Percentiles rank a stretch among this genome's conserved stretches.
Evolutionary conservation across 2,888 invertebrate species (phyloP).

Genomic region (Chymomyza caudatula): DNA sequence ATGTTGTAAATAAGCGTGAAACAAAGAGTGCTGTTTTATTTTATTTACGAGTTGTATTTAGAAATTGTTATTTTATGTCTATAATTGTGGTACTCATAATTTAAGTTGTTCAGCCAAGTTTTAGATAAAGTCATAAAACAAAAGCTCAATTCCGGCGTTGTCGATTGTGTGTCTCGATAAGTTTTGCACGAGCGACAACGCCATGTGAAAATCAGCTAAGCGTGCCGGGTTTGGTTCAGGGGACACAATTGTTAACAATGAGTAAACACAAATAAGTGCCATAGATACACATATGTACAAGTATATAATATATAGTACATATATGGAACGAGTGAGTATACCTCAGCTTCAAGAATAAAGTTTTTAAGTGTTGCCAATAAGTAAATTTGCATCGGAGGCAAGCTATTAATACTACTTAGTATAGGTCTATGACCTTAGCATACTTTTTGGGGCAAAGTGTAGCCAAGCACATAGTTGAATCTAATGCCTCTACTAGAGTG

Average conservation of each 20-base stretch:
- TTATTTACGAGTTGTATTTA: not conserved
- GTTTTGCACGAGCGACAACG: conserved; percentile 7
- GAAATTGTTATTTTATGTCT: not conserved
- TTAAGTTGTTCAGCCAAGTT: not conserved
- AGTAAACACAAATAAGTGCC: not conserved
- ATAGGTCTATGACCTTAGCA: conserved; percentile 40
- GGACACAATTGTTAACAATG: not conserved
- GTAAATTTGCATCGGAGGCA: not conserved
- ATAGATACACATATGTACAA: too few species aligned
- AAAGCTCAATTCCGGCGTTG: not conserved
- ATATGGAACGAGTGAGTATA: not conserved
- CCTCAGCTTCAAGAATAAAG: not conserved
- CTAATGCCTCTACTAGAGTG: not conserved
- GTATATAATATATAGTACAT: not conserved
- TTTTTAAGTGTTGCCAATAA: not conserved
- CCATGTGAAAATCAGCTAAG: conserved; percentile 40
- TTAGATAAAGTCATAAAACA: not conserved
- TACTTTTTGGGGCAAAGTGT: conserved; percentile 55
- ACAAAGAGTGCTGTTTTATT: not conserved
- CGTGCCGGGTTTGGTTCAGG: conserved; percentile 20
- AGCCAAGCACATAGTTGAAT: not conserved
- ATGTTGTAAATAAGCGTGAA: conserved; percentile 60
- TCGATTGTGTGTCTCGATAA: conserved; percentile 10
- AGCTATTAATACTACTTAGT: not conserved
- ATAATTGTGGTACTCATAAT: not conserved